phyloP scores from a whole-genome alignment of 2,797 vertebrate species.

The Sardinella longiceps region DNA sequence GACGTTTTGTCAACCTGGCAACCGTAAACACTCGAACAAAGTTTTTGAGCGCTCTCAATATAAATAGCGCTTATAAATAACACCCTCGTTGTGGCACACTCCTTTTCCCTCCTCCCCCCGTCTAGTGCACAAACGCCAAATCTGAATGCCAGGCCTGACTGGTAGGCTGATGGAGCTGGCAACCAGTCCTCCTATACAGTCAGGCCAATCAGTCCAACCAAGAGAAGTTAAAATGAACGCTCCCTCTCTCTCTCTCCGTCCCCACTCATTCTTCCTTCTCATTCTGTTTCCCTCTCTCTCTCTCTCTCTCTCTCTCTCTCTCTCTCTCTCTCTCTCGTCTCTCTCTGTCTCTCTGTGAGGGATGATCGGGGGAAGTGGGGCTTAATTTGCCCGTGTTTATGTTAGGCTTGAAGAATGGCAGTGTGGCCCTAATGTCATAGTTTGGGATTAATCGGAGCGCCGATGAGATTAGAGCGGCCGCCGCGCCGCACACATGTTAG shows the following conservation, averaged over 20 bases:
- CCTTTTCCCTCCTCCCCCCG: background rate
- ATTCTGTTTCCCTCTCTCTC: background rate
- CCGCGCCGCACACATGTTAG: slow-evolving; percentile 68
- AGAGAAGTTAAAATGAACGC: background rate
- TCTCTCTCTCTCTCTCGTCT: background rate
- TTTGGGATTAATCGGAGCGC: slow-evolving; percentile 62
- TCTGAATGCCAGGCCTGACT: background rate
- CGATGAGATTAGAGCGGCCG: slow-evolving; percentile 65
- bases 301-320: background rate
- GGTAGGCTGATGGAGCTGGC: background rate
- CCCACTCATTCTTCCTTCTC: background rate
- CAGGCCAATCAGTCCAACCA: background rate
- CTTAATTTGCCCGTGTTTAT: slow-evolving; percentile 59
- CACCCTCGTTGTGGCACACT: background rate
- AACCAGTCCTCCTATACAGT: background rate
- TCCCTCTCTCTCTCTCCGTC: too few species aligned
- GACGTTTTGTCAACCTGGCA: too few species aligned
- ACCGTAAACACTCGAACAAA: too few species aligned
- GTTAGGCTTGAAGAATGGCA: slow-evolving; percentile 53
- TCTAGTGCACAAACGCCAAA: background rate
- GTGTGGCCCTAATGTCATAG: slow-evolving; percentile 61
- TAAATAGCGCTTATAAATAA: too few species aligned
- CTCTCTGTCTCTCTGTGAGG: background rate
- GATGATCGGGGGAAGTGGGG: background rate
- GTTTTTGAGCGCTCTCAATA: too few species aligned